Evolutionary conservation across 2,797 vertebrate genomes (phyloP).

Genomic region (Pangasius mekongensis): DNA sequence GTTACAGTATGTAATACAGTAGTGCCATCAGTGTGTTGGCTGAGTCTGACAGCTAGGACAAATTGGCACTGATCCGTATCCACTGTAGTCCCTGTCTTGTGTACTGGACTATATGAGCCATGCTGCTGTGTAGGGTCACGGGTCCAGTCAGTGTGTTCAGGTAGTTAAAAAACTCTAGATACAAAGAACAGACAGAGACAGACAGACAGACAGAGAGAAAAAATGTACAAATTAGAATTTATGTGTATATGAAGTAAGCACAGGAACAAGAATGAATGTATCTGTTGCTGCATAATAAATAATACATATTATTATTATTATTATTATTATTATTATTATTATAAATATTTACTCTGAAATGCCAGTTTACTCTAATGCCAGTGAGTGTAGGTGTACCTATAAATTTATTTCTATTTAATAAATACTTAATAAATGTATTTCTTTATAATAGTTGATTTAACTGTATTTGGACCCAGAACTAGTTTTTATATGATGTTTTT

Average conservation of each 20-base stretch:
- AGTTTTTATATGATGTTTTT: no score
- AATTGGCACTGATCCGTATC: conserved; percentile 91
- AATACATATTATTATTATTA: neutral
- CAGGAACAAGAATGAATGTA: neutral
- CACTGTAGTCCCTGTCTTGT: conserved; percentile 97
- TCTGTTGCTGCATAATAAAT: neutral
- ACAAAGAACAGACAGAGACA: conserved; percentile 24
- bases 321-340: neutral
- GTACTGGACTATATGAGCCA: conserved; percentile 94
- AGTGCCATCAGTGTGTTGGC: conserved; percentile 2
- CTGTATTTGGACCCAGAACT: neutral
- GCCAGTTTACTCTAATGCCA: neutral
- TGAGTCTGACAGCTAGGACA: conserved; percentile 72
- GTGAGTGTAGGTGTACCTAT: neutral
- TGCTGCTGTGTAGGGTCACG: conserved; percentile 95
- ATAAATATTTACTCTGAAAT: neutral
- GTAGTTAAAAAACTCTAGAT: conserved; percentile 96
- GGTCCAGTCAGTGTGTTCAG: conserved; percentile 94
- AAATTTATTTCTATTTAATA: neutral
- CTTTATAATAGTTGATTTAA: neutral
- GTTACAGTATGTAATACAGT: conserved; percentile 27
- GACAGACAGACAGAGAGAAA: neutral
- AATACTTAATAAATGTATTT: neutral
- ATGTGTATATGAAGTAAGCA: neutral
- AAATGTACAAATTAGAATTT: neutral